Conservation (phyloP, 2,113 vertebrate species). For the Galeopterus variegatus region DNA sequence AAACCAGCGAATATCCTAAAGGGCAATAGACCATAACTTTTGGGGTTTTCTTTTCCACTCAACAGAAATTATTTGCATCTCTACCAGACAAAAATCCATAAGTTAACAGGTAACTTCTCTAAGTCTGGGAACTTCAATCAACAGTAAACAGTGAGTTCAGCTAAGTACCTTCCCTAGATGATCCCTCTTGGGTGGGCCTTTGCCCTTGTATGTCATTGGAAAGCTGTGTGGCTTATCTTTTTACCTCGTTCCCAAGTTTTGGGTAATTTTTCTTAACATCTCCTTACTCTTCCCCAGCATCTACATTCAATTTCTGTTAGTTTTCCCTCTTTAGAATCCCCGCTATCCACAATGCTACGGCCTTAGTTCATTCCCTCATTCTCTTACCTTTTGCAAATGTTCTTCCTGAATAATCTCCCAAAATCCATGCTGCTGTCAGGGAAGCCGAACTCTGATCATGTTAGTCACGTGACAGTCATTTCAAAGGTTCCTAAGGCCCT, state of each 20-base stretch:
- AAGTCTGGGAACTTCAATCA: neutral
- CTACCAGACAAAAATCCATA: neutral
- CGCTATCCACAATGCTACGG: neutral
- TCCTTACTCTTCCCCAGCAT: neutral
- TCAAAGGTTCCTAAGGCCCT: neutral
- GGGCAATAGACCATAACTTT: neutral
- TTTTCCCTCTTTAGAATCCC: neutral
- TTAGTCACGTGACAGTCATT: neutral
- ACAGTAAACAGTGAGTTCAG: neutral
- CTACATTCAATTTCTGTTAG: neutral
- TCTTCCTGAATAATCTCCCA: neutral
- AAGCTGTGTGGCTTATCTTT: neutral
- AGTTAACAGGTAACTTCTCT: neutral
- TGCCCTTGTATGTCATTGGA: neutral
- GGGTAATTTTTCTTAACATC: neutral
- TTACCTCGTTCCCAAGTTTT: neutral
- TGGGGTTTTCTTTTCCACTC: neutral
- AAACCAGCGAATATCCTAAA: neutral
- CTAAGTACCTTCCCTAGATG: neutral
- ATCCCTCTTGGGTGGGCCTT: neutral
- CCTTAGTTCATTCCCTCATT: neutral
- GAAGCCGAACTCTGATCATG: neutral
- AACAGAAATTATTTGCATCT: neutral
- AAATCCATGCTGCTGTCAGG: neutral
- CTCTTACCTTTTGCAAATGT: neutral